Evolutionary conservation across 2,797 vertebrate genomes (phyloP).

Genomic region (Scyliorhinus canicula): DNA sequence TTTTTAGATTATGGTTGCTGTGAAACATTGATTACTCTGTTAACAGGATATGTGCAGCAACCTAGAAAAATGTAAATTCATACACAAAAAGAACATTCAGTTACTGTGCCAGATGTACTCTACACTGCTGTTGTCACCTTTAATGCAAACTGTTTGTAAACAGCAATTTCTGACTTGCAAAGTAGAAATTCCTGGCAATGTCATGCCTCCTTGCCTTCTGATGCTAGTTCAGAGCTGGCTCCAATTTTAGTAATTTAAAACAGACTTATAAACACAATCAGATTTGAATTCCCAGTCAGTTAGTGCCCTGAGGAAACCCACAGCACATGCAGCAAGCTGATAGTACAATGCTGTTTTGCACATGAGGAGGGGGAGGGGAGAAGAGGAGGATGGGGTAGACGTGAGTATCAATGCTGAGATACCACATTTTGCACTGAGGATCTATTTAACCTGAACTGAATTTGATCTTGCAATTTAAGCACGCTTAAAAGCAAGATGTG

Average conservation of each 20-base stretch:
- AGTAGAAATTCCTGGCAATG: neutral
- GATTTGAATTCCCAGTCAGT: conserved; percentile 11
- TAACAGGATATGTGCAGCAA: neutral
- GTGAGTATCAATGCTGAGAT: neutral
- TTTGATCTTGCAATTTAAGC: neutral
- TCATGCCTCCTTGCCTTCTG: neutral
- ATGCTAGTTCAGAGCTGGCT: neutral
- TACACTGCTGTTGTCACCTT: neutral
- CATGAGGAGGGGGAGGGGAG: neutral
- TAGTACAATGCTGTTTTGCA: neutral
- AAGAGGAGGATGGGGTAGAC: neutral
- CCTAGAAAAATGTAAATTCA: neutral
- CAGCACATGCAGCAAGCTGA: conserved; percentile 19
- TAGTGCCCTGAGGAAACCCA: conserved; percentile 21
- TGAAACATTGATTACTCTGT: neutral
- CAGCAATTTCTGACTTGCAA: conserved; percentile 19
- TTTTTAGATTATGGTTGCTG: neutral
- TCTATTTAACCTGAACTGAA: conserved; percentile 9
- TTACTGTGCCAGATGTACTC: neutral
- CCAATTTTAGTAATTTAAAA: conserved; percentile 22
- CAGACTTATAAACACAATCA: conserved; percentile 11
- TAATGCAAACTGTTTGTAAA: conserved; percentile 18
- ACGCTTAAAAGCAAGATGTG: neutral
- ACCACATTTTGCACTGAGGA: conserved; percentile 18
- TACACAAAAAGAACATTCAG: neutral